Evolutionary conservation across 92 coral and sea anemone species (phyloP), one percentile per base, ranked within the genome.

Genomic region (Pocillopora meandrina): DNA sequence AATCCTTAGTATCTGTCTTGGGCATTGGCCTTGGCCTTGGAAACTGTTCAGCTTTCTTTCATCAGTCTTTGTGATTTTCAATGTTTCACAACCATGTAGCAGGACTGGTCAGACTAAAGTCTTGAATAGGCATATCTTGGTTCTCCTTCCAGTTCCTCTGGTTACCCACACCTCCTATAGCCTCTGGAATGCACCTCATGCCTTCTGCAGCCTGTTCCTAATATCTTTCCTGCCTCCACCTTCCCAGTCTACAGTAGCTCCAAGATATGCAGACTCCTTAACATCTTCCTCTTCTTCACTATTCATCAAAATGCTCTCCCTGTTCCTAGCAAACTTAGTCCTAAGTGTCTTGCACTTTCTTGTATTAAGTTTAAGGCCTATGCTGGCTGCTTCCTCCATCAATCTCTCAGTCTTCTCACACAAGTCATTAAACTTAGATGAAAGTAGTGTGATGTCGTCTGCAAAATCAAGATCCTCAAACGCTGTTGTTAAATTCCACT

Each of bases 61-160:
- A 26, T 26, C 31, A 26, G 31, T 26, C 31, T 26, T 26, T 26
- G 31, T 26, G 31, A 26, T 26, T 26, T 26, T 26, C 31, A 26
- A 26, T 26, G 31, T 26, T 26, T 26, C 31, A 26, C 31, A 26
- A 26, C 31, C 31, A 26, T 26, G 1, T 26, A 26, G 31, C 31
- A 26, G 74, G 49, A 70, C 18, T 14, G 61, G 61, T 57, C 31
- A 33, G 23, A 64, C 69, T 19, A 19, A 21, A 19, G 33, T 57
- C 69, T 64, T 64, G 69, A 64, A 64, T 33, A 34, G 75, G 56
- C 56, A 18, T 71, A 71, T 71, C 75, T 64, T 64, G 69, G 69
- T 2, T 64, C 69, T 20, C 12, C 33, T 19, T 19, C 69, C 69
- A n/a, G 23, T 64, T 71, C 26, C 75, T 71, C 75, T 31, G 75